Evolutionary conservation across 64 coral and sea anemone genomes (phyloP).

Genomic region (Exaiptasia diaphana): DNA sequence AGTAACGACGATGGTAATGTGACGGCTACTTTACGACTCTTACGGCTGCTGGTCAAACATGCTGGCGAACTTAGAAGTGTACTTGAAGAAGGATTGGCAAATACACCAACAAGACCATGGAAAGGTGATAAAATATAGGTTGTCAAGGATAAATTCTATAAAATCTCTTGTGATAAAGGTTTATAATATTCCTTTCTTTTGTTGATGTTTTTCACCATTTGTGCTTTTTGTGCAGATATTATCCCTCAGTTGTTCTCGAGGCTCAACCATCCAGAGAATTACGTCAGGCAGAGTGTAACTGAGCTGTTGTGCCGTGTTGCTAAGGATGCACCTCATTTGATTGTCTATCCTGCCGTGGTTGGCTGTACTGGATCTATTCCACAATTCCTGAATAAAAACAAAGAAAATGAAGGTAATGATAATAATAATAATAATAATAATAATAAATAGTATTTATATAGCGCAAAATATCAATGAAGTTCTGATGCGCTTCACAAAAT

Average conservation of each 20-base stretch:
- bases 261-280: slow-evolving; percentile 90
- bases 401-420: slow-evolving; percentile 73
- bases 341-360: slow-evolving; percentile 92
- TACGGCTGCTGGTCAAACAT: slow-evolving; percentile 94
- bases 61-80: slow-evolving; percentile 85
- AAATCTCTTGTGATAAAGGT: too few species aligned
- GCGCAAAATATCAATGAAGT: too few species aligned
- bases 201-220: too few species aligned
- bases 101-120: slow-evolving; percentile 93
- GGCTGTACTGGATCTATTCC: slow-evolving; percentile 78
- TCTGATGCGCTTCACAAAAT: too few species aligned
- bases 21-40: slow-evolving; percentile 84
- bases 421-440: too few species aligned
- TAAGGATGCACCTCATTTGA: slow-evolving; percentile 91
- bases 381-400: slow-evolving; percentile 58
- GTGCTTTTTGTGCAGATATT: slow-evolving; percentile 56
- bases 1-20: slow-evolving; percentile 93
- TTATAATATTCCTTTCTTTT: too few species aligned
- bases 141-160: too few species aligned
- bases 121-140: slow-evolving; percentile 68
- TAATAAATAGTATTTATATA: too few species aligned
- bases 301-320: slow-evolving; percentile 94
- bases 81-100: slow-evolving; percentile 78
- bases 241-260: slow-evolving; percentile 95
- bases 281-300: slow-evolving; percentile 92